A percentile compares a stretch with the other conserved stretches of the same genome.
These are phyloP conservation scores for Ranitomeya imitator DNA, from an alignment of 2,113 vertebrate species.

Conservation along the genomic window DNA sequence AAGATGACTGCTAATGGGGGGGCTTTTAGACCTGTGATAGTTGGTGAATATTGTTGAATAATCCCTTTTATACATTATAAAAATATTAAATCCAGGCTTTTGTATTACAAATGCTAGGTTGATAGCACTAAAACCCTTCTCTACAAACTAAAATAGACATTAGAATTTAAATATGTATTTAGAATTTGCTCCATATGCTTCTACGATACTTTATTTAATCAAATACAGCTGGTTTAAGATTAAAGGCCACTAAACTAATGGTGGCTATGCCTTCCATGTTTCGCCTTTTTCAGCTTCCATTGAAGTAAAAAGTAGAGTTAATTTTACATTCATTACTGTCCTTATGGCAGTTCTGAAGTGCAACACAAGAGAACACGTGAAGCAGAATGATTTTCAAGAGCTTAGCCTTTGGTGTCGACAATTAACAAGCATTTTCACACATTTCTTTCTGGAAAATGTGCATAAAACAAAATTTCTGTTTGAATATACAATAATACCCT, in stretches of 20 bases:
- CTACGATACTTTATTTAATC: neutral
- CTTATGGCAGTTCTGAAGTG: conserved; percentile 37
- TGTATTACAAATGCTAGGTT: neutral
- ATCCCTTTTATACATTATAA: too few relatives aligned
- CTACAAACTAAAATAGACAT: neutral
- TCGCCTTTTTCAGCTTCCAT: conserved; percentile 26
- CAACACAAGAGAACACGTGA: conserved; percentile 28
- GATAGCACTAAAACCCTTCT: neutral
- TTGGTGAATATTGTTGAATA: too few relatives aligned
- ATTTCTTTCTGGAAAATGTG: conserved; percentile 11
- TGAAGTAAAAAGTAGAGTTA: conserved; percentile 19
- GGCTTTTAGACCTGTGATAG: too few relatives aligned
- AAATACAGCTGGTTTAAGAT: conserved; percentile 47
- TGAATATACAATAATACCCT: neutral
- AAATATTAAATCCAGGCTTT: too few relatives aligned
- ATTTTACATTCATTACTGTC: conserved; percentile 24
- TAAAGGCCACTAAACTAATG: conserved; percentile 43
- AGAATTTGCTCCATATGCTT: conserved; percentile 37
- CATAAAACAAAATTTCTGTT: conserved; percentile 6
- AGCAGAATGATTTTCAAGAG: conserved; percentile 45
- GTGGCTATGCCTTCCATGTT: conserved; percentile 21
- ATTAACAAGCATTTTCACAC: conserved; percentile 39
- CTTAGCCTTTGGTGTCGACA: conserved; percentile 6
- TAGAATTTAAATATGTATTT: conserved; percentile 40
- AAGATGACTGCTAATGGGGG: too few relatives aligned